Evolutionary conservation across 2,797 vertebrate genomes (phyloP), one percentile per base, ranked within the genome.

Genomic region (Cynopterus sphinx): DNA sequence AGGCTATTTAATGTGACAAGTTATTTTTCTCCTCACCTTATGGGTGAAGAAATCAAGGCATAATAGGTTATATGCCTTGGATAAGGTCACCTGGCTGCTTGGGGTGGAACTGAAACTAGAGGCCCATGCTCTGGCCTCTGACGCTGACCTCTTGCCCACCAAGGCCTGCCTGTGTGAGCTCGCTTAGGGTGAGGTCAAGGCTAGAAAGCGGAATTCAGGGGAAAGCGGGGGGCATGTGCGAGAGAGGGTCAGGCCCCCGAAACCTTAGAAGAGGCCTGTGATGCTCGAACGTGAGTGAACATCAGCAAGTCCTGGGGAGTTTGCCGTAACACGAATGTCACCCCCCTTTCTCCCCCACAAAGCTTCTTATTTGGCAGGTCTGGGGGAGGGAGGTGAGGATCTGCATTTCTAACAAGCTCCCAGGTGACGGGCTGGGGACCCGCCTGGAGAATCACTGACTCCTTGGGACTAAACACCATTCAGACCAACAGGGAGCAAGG

Each of bases 321-420:
- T 39, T 3, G 28, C 31, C 53, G 3, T 11, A n/a, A 39, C 3
- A 9, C 0, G 2, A 22, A 9, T 4, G 2, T 26, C 4, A 7
- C 19, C 33, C 33, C 11, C 5, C 3, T 8, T n/a, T 46, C 51
- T 49, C 17, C 1, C 22, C 73, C 46, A 10, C 13, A 11, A 55
- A 74, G 22, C 51, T 39, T 79, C 65, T 4, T 2, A 41, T 1
- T 21, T 36, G 31, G 83, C 3, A 36, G 21, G 36, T 17, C 55
- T 5, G 21, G 57, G 24, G 57, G 33, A 13, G 24, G 65, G 4
- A 2, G 11, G 7, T 2, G 3, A 49, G 36, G 11, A 12, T 10
- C 2, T 82, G 24, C 9, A 6, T 39, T 24, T 51, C 61, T 74
- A 53, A 68, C 39, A 43, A 57, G 43, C 31, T 77, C n/a, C 21